Percentiles rank a stretch among this genome's conserved stretches.
phyloP scores from a whole-genome alignment of 2,113 vertebrate genomes.

The Poeciliopsis prolifica region DNA sequence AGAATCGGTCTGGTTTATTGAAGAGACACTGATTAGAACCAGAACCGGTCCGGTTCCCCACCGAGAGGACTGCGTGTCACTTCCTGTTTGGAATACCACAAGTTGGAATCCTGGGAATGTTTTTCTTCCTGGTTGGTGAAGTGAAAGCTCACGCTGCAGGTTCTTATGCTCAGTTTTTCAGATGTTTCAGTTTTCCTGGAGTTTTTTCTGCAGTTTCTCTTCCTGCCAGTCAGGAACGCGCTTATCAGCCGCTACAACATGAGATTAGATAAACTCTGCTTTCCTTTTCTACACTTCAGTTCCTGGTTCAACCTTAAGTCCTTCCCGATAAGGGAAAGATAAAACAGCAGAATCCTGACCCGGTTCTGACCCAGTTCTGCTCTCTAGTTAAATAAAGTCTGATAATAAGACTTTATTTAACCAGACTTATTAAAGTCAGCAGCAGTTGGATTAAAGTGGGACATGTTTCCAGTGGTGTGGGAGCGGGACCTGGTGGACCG shows the following conservation, averaged over 20 bases:
- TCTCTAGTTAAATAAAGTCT: too few species aligned
- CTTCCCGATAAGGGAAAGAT: not conserved
- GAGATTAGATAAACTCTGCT: not conserved
- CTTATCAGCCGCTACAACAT: not conserved
- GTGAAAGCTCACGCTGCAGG: slow-evolving; percentile 33
- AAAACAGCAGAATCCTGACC: not conserved
- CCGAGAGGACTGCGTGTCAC: slow-evolving; percentile 21
- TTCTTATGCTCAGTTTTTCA: not conserved
- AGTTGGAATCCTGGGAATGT: slow-evolving; percentile 68
- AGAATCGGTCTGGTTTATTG: not conserved
- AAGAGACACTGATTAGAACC: slow-evolving; percentile 38
- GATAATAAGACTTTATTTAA: too few species aligned
- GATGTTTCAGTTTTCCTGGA: too few species aligned
- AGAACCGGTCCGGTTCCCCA: slow-evolving; percentile 39
- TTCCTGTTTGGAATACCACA: slow-evolving; percentile 51
- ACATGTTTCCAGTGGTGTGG: too few species aligned
- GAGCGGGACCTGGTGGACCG: too few species aligned
- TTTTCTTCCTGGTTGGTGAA: slow-evolving; percentile 5
- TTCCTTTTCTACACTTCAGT: not conserved
- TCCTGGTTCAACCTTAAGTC: not conserved
- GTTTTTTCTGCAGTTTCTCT: not conserved
- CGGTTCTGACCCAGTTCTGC: too few species aligned
- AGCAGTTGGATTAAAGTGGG: too few species aligned
- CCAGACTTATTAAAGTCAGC: too few species aligned
- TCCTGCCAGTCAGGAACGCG: not conserved